A percentile compares a stretch with the other conserved stretches of the same genome.
phyloP scores from a whole-genome alignment of 2,113 vertebrate genomes.

The Columba janthina region DNA sequence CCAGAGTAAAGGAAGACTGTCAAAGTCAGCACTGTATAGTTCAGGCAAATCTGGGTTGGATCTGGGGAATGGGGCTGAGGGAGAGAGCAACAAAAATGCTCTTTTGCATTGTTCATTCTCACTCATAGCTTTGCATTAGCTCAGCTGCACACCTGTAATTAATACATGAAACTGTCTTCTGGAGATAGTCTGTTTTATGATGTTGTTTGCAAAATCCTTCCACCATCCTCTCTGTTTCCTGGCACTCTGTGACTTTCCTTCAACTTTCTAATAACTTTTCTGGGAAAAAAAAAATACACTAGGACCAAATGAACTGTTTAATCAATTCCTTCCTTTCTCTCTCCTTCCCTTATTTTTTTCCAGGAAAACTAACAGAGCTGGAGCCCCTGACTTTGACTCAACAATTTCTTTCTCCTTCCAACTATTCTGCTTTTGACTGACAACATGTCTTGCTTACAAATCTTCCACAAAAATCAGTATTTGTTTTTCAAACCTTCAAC shows the following conservation, averaged over 20 bases:
- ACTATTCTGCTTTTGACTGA: conserved; percentile 45
- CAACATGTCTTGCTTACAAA: conserved; percentile 37
- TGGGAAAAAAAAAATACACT: neutral
- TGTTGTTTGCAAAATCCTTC: conserved; percentile 35
- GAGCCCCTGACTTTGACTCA: conserved; percentile 38
- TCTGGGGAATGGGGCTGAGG: neutral
- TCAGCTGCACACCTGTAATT: conserved; percentile 55
- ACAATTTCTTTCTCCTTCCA: conserved; percentile 38
- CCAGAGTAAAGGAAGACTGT: neutral
- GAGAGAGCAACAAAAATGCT: neutral
- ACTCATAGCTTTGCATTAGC: conserved; percentile 1
- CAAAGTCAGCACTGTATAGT: neutral
- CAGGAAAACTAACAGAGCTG: neutral
- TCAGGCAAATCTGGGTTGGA: neutral
- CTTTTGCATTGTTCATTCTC: neutral
- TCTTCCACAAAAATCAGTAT: conserved; percentile 38
- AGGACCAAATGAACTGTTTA: neutral
- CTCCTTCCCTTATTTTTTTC: neutral
- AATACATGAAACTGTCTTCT: conserved; percentile 35
- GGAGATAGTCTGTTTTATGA: neutral
- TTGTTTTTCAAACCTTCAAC: conserved; percentile 47
- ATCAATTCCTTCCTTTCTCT: neutral
- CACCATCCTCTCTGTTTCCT: conserved; percentile 23
- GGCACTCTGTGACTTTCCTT: conserved; percentile 60
- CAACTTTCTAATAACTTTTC: conserved; percentile 43